phyloP scores from a whole-genome alignment of 2,113 vertebrate species.

The Lates calcarifer region DNA sequence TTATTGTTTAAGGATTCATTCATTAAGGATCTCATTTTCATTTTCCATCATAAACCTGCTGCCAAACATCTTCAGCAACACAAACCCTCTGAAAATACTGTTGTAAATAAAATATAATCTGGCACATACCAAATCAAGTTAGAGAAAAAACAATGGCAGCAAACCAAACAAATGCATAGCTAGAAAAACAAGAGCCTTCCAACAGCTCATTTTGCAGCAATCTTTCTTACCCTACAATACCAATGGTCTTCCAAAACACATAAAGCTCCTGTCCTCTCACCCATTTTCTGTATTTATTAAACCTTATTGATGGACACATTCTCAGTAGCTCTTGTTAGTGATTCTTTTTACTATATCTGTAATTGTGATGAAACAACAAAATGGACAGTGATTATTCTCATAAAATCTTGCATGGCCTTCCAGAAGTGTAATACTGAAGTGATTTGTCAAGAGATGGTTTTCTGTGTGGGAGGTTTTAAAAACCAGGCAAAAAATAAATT shows the following conservation, averaged over 20 bases:
- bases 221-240: background rate
- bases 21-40: background rate
- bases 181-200: background rate
- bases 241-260: background rate
- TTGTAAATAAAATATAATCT: background rate
- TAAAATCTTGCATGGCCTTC: conserved; percentile 42
- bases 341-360: conserved; percentile 8
- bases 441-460: conserved; percentile 77
- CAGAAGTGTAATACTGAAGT: conserved; percentile 52
- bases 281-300: background rate
- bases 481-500: conserved; percentile 75
- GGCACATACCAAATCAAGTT: background rate
- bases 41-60: background rate
- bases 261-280: background rate
- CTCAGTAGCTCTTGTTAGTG: background rate
- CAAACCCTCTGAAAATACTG: background rate
- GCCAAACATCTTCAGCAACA: background rate
- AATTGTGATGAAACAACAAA: conserved; percentile 36
- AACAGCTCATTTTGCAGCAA: background rate
- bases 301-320: background rate
- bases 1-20: background rate
- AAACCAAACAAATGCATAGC: background rate
- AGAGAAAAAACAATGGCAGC: background rate
- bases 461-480: conserved; percentile 74
- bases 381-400: conserved; percentile 52